These are phyloP conservation scores for Holothuria glaberrima DNA, from an alignment of 35 echinoderm and acorn worm genomes.

Conservation along the genomic window DNA sequence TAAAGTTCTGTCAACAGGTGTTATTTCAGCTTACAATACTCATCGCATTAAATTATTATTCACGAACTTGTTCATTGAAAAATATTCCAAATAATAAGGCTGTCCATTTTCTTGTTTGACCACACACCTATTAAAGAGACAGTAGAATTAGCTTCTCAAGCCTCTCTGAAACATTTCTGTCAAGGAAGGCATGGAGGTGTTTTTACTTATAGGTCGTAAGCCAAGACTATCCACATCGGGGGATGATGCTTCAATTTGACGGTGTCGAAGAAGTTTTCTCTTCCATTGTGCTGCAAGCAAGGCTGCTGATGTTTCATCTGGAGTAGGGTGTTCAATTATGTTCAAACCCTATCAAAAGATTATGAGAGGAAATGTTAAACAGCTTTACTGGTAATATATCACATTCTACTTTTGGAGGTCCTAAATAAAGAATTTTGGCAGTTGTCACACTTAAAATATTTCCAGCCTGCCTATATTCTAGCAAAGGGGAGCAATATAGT, in stretches of 20 bases:
- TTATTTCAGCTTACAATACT: too few species aligned
- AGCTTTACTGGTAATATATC: neutral
- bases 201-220: slow-evolving; percentile 72
- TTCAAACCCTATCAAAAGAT: slow-evolving; percentile 68
- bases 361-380: neutral
- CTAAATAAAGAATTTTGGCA: too few species aligned
- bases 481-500: too few species aligned
- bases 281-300: slow-evolving; percentile 84
- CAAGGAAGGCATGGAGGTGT: slow-evolving; percentile 82
- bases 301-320: slow-evolving; percentile 67
- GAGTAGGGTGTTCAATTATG: slow-evolving; percentile 31
- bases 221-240: slow-evolving; percentile 77
- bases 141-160: neutral
- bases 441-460: too few species aligned
- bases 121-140: too few species aligned
- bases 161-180: slow-evolving; percentile 70
- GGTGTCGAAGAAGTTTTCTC: slow-evolving; percentile 79
- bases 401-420: too few species aligned
- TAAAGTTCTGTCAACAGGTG: too few species aligned
- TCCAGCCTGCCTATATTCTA: too few species aligned
- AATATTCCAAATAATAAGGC: too few species aligned
- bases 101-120: too few species aligned
- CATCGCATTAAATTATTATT: too few species aligned
- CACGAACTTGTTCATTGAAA: too few species aligned
- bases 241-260: slow-evolving; percentile 75